Evolutionary conservation across 2,113 vertebrate species (phyloP), one percentile per base, ranked within the genome.

Genomic region (Danio rerio): DNA sequence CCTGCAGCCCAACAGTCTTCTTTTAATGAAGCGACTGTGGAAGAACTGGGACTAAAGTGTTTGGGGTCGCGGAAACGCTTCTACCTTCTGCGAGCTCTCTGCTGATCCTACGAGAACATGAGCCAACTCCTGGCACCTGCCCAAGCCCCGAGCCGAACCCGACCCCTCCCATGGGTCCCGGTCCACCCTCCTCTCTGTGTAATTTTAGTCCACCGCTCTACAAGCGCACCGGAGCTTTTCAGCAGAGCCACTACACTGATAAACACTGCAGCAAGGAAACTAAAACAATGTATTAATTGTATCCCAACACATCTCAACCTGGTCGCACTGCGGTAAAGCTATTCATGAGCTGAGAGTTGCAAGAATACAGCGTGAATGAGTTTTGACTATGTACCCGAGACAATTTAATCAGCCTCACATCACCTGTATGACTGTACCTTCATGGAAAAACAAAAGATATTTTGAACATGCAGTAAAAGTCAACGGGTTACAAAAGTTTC

Each of bases 71-170:
- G 15, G 74, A 71, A 52, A 52, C 49, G 49, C 47, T 31, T 71
- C 49, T 77, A 9, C 58, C 43, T 77, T 77, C 69, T 16, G 69
- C 7, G 11, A 50, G 21, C 59, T 63, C 75, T 77, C n/a, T 61
- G 75, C 75, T 77, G 20, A 77, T 63, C 7, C 58, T 77, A 58
- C 15, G 59, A 77, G 75, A 77, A 77, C 58, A 77, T 50, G 21
- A 77, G 75, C 75, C 58, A 77, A 77, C 18, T 49, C 58, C 74
- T 77, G 74, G 74, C 43, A 77, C 58, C 58, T 63, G 58, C 74
- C 74, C 74, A 77, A 58, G 45, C 75, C 9, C 75, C 10, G 69
- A 52, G 49, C 49, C 20, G 58, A 77, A 63, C 75, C 20, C 43
- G 45, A 62, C n/a, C 20, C 59, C 15, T 63, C 74, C 75, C 75